Base-by-base conservation (phyloP, 2,888 invertebrate genomes). In the Archips xylosteana region DNA sequence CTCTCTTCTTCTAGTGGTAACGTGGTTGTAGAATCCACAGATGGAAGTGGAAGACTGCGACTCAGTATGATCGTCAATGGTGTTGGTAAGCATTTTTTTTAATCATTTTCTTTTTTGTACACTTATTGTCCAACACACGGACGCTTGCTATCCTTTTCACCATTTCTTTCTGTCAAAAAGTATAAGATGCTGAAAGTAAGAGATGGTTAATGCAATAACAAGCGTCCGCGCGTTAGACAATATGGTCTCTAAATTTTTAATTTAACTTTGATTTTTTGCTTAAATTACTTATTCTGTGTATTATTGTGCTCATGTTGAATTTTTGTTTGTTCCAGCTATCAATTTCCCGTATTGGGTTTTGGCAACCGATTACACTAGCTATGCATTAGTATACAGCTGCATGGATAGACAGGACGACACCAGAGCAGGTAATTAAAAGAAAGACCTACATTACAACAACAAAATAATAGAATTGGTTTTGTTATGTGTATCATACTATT, bases 371-470 rank as follows among this genome's bases (percentile, higher is more conserved):
- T 89, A 96, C 81, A 86, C 87, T 0, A 90, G 90, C 74, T 96
- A 95, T 77, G 89, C 96, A 0, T 93, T 96, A 3, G 95, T 96
- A 1, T 96, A 96, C 93, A 95, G 95, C 62, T 96, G 96, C 79
- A 84, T 87, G 1, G 90, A 95, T 42, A 57, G 83, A 6, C 54
- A 78, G 61, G 36, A 13, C 1, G 78, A 85, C 32, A 77, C 76
- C 57, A 79, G 83, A 76, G 78, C 79, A 82, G 82, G 85, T 84
- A 70, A 8, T 3, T 23, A 32, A 3, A 57, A 8, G 10, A 23
- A 23, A 23, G 2, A 23, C 9, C 6, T 8, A 3, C 9, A 9
- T 23, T 49, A 3, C n/a, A 49, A n/a, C 23, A 23, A 23, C 23
- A 23, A 23, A 23, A 23, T 23, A 23, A 23, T 1, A 23, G 23